A percentile compares a stretch with the other conserved stretches of the same genome.
These are phyloP conservation scores for Drosophila arawakana DNA, from an alignment of 1,140 invertebrate species.

Conservation along the genomic window DNA sequence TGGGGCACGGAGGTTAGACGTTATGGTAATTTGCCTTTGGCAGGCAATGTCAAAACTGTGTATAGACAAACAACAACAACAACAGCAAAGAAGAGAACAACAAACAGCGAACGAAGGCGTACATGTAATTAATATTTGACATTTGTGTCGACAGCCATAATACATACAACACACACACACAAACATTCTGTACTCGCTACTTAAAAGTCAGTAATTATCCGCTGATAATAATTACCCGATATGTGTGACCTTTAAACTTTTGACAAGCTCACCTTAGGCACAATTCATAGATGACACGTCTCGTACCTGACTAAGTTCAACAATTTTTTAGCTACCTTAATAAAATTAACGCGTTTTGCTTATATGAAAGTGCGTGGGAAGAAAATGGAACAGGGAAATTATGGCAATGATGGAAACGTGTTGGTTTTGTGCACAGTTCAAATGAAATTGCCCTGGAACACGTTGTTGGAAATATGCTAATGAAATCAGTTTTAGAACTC, in stretches of 20 bases:
- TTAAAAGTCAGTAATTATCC: conserved; percentile 28
- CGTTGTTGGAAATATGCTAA: conserved; percentile 34
- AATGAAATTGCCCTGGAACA: conserved; percentile 30
- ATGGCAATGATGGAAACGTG: conserved; percentile 19
- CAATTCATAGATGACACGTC: neutral
- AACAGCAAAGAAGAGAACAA: neutral
- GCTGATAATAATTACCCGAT: conserved; percentile 29
- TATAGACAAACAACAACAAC: neutral
- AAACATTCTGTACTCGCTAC: conserved; percentile 5
- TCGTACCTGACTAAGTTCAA: neutral
- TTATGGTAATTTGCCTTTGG: conserved; percentile 64
- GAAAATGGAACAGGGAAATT: neutral
- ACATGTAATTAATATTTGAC: conserved; percentile 36
- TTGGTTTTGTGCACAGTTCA: conserved; percentile 22
- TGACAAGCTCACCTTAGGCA: conserved; percentile 29
- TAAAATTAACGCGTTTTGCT: conserved; percentile 15
- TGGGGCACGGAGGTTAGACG: neutral
- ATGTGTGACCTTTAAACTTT: conserved; percentile 35
- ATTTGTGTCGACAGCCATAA: conserved; percentile 35
- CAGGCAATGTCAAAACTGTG: conserved; percentile 50
- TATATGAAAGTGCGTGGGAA: neutral
- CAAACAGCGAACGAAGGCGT: conserved; percentile 29
- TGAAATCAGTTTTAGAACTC: conserved; percentile 22
- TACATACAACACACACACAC: too few species aligned
- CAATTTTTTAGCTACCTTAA: neutral